Evolutionary conservation across 2,113 vertebrate genomes (phyloP).

Genomic region (Gopherus flavomarginatus): DNA sequence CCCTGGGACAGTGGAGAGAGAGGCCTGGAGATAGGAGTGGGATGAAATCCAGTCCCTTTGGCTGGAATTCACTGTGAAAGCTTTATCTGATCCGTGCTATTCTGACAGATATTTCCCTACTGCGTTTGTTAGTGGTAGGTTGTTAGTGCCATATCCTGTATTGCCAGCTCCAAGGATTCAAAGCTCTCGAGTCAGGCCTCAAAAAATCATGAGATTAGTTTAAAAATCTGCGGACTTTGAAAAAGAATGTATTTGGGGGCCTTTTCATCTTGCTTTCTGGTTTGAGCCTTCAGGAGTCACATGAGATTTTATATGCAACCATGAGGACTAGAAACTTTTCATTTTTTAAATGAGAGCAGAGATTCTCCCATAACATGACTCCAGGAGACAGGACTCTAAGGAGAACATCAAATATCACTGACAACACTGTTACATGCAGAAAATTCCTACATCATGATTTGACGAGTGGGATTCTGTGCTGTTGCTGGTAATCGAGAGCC

Average conservation of each 20-base stretch:
- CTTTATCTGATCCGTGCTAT: neutral
- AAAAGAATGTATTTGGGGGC: neutral
- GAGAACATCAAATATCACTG: neutral
- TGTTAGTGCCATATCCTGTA: neutral
- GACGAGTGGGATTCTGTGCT: neutral
- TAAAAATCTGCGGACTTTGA: neutral
- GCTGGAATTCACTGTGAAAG: neutral
- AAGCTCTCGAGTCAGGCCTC: neutral
- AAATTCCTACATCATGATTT: neutral
- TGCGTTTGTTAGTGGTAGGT: neutral
- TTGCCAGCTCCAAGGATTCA: neutral
- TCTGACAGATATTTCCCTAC: neutral
- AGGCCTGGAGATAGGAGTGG: neutral
- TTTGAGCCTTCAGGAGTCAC: constrained; percentile 16
- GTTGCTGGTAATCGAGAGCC: neutral
- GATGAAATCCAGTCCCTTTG: neutral
- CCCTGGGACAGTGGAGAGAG: neutral
- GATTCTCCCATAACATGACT: neutral
- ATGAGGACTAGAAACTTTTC: neutral
- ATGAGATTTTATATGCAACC: constrained; percentile 3
- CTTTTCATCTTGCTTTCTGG: constrained; percentile 26
- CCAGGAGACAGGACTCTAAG: neutral
- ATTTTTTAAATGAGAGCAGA: neutral
- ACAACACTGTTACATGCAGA: neutral
- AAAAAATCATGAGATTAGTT: neutral